Evolutionary conservation across 2,797 vertebrate species (phyloP).

Genomic region (Forpus xanthops): DNA sequence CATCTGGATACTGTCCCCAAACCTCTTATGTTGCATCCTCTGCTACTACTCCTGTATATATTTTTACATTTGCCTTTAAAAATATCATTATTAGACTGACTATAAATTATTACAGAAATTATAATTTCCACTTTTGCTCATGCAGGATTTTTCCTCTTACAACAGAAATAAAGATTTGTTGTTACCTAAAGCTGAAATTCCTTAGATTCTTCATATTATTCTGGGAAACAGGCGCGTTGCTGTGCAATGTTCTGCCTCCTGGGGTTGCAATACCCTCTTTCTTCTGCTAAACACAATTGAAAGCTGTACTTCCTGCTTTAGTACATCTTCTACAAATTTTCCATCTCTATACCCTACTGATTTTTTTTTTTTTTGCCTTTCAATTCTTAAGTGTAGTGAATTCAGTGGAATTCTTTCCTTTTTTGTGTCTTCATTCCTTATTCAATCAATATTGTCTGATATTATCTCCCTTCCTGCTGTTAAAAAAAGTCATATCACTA

Average conservation of each 20-base stretch:
- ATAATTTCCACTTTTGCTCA: neutral
- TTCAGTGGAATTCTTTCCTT: neutral
- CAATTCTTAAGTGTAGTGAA: neutral
- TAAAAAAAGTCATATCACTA: accelerated
- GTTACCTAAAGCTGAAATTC: neutral
- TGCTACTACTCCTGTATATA: neutral
- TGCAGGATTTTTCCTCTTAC: accelerated
- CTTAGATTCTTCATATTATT: neutral
- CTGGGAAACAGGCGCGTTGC: neutral
- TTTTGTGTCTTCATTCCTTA: neutral
- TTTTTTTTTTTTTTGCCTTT: neutral
- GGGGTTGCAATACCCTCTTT: neutral
- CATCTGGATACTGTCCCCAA: neutral
- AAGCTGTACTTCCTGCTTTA: neutral
- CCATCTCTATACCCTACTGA: neutral
- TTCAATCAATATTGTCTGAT: neutral
- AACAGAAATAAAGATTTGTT: neutral
- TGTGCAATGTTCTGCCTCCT: neutral
- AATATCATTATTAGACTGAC: neutral
- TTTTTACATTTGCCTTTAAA: neutral
- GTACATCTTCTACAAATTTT: neutral
- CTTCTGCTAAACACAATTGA: neutral
- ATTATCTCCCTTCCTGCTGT: neutral
- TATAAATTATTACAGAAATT: neutral
- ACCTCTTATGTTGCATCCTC: neutral